These are phyloP conservation scores for Drosophila leontia DNA, from an alignment of 1,140 invertebrate species.

Conservation along the genomic window DNA sequence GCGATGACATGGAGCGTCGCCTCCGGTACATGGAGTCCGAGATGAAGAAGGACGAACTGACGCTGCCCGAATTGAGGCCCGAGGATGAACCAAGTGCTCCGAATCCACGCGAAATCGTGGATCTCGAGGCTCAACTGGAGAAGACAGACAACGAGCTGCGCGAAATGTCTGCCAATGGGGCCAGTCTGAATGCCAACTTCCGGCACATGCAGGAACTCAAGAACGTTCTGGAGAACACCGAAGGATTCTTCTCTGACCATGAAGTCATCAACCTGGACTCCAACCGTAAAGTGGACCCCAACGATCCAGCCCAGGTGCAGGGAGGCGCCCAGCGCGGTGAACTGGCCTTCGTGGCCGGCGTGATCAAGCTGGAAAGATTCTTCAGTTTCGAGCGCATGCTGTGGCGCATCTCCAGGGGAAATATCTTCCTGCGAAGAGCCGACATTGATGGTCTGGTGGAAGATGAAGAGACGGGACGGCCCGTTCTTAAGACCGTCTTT, in stretches of 20 bases:
- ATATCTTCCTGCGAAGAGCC: constrained; percentile 87
- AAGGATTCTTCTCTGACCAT: constrained; percentile 85
- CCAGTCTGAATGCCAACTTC: constrained; percentile 97
- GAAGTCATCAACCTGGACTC: constrained; percentile 73
- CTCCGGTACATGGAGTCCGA: constrained; percentile 97
- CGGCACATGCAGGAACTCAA: constrained; percentile 96
- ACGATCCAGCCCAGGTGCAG: constrained; percentile 92
- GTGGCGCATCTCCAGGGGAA: constrained; percentile 91
- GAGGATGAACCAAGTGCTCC: constrained; percentile 98
- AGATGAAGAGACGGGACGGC: constrained; percentile 61
- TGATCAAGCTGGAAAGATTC: constrained; percentile 89
- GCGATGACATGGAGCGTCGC: constrained; percentile 97
- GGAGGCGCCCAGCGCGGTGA: constrained; percentile 86
- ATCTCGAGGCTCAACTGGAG: constrained; percentile 93
- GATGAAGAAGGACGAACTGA: constrained; percentile 94
- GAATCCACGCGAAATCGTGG: constrained; percentile 98
- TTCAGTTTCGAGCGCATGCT: constrained; percentile 93
- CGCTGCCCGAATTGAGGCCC: constrained; percentile 91
- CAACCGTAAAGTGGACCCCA: constrained; percentile 92
- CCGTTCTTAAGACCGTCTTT: constrained; percentile 88
- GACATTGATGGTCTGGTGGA: constrained; percentile 86
- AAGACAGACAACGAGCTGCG: constrained; percentile 96
- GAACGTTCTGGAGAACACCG: constrained; percentile 97
- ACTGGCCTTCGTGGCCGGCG: constrained; percentile 88
- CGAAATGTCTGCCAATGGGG: constrained; percentile 96